Base-by-base conservation (phyloP, 2,888 invertebrate species). In the Xanthorhoe designata region DNA sequence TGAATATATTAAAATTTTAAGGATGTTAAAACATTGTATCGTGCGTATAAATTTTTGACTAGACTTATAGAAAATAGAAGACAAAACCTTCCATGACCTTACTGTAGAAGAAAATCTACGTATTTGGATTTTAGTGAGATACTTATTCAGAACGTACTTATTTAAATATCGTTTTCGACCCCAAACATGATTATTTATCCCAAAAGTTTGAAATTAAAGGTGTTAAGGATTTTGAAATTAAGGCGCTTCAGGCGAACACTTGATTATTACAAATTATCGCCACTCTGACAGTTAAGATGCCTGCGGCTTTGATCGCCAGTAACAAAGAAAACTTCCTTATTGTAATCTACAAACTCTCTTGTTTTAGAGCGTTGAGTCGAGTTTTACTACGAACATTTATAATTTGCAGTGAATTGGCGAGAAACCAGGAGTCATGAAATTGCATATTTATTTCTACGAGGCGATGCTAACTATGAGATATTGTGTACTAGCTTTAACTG, bases 321-420 rank as follows among this genome's bases (percentile, higher is more conserved):
- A 63, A 56, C 59, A 49, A 56, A 47, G 61, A 61, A 47, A 61
- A 47, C 47, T 47, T 32, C 18, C 13, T 5, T 32, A 61, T 35
- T 61, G 24, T 55, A 24, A 61, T 52, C 52, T 57, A 9, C 17
- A 29, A 63, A 56, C 42, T 35, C 56, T 42, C 32, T 68, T 71
- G 62, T 71, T 56, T 52, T 47, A 61, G 59, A 38, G 52, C 55
- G 50, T 59, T 55, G 29, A 52, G 50, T 35, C 57, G 68, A 50
- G 65, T 54, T 71, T 57, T 32, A 54, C 19, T 24, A 61, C 64
- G 17, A 52, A 8, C 65, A 67, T 67, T 69, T 24, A 68, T 68
- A 72, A 69, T 72, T 69, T 56, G 61, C 42, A 60, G 56, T 66
- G 56, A 60, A 69, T 59, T 71, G 67, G 69, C 67, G 53, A 29